Base-by-base conservation (phyloP, 1,140 invertebrate species). In the Argopecten irradians region DNA sequence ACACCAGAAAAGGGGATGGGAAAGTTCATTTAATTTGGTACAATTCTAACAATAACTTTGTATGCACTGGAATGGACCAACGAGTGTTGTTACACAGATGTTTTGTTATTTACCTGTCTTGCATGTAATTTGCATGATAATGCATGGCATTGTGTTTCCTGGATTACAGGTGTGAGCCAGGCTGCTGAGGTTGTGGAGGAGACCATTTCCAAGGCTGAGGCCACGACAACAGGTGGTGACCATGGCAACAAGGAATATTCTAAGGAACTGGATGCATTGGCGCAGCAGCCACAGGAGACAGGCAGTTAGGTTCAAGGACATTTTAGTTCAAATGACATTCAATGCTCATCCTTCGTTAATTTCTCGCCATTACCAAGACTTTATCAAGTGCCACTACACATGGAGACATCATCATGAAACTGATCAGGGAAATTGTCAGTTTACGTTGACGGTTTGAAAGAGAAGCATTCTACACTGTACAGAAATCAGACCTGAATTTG, bases 141-240 rank as follows among this genome's bases (percentile, higher is more conserved):
- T 71, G 55, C 55, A 71, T 71, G 55, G 55, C 55, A 71, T 71
- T 71, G 55, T n/a, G 22, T 71, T 71, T 71, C 5, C 2, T 71
- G 55, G n/a, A 3, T 71, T 71, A 28, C 55, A 71, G 55, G 55
- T 71, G 55, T 71, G 16, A 71, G 91, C 34, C 92, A 92, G 82
- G 89, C 92, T 19, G 86, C 91, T 35, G 92, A 92, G 82, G 89
- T 92, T 19, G 86, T 92, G 55, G 93, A 93, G 88, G 92, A 88
- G 22, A 43, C 86, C 55, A 55, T 93, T 85, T 85, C 90, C 36
- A 84, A 89, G 82, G 87, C 87, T 0, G 41, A 36, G 19, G 87
- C 89, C 11, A 89, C 86, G 9, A 90, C 89, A 55, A 93, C 92
- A 7, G 93, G 93, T 0, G 93, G 92, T 46, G 90, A 87, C 55